Base-by-base conservation (phyloP, 1,140 invertebrate species). In the Tetramorium simillimum region DNA sequence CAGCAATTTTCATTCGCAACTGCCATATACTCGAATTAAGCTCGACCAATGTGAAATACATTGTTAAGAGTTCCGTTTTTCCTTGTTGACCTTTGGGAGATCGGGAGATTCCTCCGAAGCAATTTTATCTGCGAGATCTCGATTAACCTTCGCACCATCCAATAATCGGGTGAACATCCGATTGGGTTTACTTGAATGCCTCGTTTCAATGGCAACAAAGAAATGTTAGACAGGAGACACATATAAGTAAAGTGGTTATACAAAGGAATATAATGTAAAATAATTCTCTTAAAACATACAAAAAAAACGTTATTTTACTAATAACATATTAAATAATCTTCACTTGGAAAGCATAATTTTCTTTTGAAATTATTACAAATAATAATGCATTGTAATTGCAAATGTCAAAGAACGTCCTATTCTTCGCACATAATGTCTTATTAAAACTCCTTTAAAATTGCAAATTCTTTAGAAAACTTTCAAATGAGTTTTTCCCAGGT, bases 121-220 rank as follows among this genome's bases (percentile, higher is more conserved):
- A 69, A 69, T 81, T 69, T 81, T 53, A 67, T 67, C 24, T 3
- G 60, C 28, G 16, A 21, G 33, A 53, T 81, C 21, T 81, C 33
- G 16, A 58, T 58, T 70, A 58, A 70, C 9, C 2, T 14, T 81
- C n/a, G 37, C 7, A 33, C 24, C 1, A 7, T 53, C 14, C n/a
- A 69, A 56, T 43, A 70, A 81, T 56, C n/a, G 67, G 10, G 0
- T 70, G 12, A 69, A 70, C 63, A 5, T 70, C 1, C 63, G 6
- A 67, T 53, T 40, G 28, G 14, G 14, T 81, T 69, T 53, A 40
- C 1, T 14, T 40, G 14, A 81, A 51, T 37, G 14, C 4, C 14
- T 53, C 18, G 10, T 14, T 10, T 56, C 21, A 33, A 33, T 28
- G 0, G 21, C 7, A 18, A 14, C 14, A 70, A 81, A 69, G 0